phyloP scores from a whole-genome alignment of 2,888 invertebrate genomes.

The Stenurella melanura region DNA sequence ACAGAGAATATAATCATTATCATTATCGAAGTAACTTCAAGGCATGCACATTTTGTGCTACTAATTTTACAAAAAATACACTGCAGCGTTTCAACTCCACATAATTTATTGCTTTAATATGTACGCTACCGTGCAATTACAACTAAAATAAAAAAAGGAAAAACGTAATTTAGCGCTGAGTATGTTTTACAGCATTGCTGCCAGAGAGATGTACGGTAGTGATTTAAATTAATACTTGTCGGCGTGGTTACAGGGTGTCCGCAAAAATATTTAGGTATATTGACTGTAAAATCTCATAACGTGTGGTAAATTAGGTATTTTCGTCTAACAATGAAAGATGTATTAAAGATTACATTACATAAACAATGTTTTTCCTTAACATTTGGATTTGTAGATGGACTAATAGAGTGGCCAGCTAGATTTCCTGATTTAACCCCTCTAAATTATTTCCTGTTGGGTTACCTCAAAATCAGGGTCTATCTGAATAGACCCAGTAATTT shows the following conservation, averaged over 20 bases:
- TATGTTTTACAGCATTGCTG: conserved; percentile 5
- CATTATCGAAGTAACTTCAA: conserved; percentile 2
- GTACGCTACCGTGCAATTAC: conserved; percentile 23
- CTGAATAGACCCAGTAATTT: no score
- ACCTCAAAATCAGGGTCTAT: no score
- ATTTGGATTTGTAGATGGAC: no score
- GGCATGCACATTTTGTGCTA: not conserved
- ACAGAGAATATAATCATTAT: conserved; percentile 10
- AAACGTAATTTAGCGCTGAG: conserved; percentile 13
- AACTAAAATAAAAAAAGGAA: conserved; percentile 1
- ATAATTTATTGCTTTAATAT: conserved; percentile 24
- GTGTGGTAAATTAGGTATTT: no score
- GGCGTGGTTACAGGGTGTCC: not conserved
- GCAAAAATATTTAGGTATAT: not conserved
- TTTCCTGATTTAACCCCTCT: no score
- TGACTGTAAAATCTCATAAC: no score
- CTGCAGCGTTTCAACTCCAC: not conserved
- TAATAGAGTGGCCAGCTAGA: no score
- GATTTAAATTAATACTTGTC: conserved; percentile 9
- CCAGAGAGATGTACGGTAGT: conserved; percentile 15
- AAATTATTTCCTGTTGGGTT: no score
- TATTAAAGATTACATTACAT: no score
- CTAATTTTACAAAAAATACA: conserved; percentile 14
- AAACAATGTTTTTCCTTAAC: no score
- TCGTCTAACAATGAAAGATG: no score